Conservation (phyloP, 1,140 invertebrate species). For the Pseudomyrmex pallidus region DNA sequence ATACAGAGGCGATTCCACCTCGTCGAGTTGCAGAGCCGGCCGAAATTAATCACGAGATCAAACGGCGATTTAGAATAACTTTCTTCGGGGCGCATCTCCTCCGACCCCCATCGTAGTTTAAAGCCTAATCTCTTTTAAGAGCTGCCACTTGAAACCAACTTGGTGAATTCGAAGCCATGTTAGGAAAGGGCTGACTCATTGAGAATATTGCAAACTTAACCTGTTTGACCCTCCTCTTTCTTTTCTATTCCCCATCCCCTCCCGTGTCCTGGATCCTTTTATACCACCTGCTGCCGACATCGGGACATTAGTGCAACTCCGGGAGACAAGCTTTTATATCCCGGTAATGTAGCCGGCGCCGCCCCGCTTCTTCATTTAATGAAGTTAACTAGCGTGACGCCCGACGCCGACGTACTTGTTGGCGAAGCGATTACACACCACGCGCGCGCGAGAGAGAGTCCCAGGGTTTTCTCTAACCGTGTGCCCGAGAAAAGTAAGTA, state of each 20-base stretch:
- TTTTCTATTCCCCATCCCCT: neutral
- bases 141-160: slow-evolving; percentile 66
- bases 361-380: slow-evolving; percentile 46
- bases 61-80: slow-evolving; percentile 70
- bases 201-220: slow-evolving; percentile 63
- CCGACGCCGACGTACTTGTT: slow-evolving; percentile 41
- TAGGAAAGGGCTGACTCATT: slow-evolving; percentile 62
- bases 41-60: slow-evolving; percentile 73
- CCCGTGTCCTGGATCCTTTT: slow-evolving; percentile 45
- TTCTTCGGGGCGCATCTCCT: slow-evolving; percentile 30
- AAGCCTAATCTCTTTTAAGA: slow-evolving; percentile 69
- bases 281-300: slow-evolving; percentile 64
- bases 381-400: slow-evolving; percentile 58
- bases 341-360: slow-evolving; percentile 55
- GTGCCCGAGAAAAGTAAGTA: neutral
- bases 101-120: slow-evolving; percentile 36
- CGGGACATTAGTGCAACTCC: slow-evolving; percentile 59
- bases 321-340: slow-evolving; percentile 57
- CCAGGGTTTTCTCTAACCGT: slow-evolving; percentile 1
- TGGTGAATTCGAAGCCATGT: slow-evolving; percentile 67
- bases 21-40: slow-evolving; percentile 38
- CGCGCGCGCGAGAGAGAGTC: neutral
- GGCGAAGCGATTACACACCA: slow-evolving; percentile 47
- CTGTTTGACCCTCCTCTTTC: neutral
- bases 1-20: slow-evolving; percentile 10